Conservation (phyloP, 2,113 vertebrate species). For the Epinephelus moara region DNA sequence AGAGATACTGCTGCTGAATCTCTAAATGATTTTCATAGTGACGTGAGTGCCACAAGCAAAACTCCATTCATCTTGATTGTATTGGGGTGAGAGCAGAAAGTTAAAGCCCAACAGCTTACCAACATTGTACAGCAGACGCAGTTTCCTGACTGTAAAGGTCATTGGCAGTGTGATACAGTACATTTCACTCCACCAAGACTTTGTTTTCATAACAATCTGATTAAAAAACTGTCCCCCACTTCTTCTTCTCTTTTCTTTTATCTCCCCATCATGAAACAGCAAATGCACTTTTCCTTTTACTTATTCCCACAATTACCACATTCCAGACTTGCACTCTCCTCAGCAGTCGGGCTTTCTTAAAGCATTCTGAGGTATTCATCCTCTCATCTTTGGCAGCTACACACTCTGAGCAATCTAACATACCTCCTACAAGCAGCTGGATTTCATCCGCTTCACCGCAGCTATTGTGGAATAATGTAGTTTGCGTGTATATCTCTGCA, state of each 20-base stretch:
- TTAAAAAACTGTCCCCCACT: background rate
- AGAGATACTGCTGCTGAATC: background rate
- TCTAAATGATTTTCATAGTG: background rate
- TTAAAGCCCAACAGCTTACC: background rate
- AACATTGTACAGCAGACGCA: background rate
- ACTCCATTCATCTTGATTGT: background rate
- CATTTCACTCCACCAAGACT: background rate
- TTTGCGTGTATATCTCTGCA: background rate
- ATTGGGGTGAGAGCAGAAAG: background rate
- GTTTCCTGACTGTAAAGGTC: background rate
- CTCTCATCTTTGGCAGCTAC: conserved; percentile 29
- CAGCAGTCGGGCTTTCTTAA: conserved; percentile 25
- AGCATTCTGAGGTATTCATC: conserved; percentile 40
- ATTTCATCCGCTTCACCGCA: conserved; percentile 42
- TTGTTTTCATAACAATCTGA: conserved; percentile 15
- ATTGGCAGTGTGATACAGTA: background rate
- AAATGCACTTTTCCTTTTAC: conserved; percentile 26
- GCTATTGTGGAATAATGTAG: conserved; percentile 30
- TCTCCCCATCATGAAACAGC: conserved; percentile 16
- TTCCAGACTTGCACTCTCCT: conserved; percentile 35
- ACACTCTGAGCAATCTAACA: conserved; percentile 32
- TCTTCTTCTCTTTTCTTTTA: conserved; percentile 22
- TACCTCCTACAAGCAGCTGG: conserved; percentile 51
- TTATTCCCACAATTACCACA: conserved; percentile 61
- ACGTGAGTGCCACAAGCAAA: background rate